A percentile compares a stretch with the other conserved stretches of the same genome.
These are phyloP conservation scores for Drosophila simulans DNA, from an alignment of 1,140 invertebrate genomes.

Conservation along the genomic window DNA sequence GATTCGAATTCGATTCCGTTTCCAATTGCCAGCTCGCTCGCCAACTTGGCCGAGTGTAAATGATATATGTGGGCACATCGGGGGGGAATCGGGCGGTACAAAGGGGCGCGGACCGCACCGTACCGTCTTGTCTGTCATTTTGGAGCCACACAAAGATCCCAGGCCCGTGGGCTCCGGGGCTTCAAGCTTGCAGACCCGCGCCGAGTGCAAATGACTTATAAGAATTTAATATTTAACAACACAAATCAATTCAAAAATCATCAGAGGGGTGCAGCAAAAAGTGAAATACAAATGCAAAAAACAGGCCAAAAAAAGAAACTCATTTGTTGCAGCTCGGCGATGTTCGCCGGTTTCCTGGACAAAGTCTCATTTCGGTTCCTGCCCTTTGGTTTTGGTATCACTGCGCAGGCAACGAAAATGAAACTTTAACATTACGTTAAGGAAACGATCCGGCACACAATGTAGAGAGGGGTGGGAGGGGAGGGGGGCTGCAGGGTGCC, in stretches of 20 bases:
- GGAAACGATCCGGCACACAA: slow-evolving; percentile 69
- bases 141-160: slow-evolving; percentile 60
- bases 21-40: slow-evolving; percentile 42
- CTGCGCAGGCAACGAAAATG: slow-evolving; percentile 77
- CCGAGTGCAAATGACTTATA: slow-evolving; percentile 83
- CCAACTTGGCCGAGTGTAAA: slow-evolving; percentile 65
- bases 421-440: slow-evolving; percentile 75
- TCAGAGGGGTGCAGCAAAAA: slow-evolving; percentile 46
- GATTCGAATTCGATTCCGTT: slow-evolving; percentile 50
- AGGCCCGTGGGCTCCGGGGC: slow-evolving; percentile 35
- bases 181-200: slow-evolving; percentile 3
- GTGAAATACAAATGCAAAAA: slow-evolving; percentile 26
- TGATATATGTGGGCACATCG: slow-evolving; percentile 70
- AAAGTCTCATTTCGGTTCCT: slow-evolving; percentile 75
- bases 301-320: slow-evolving; percentile 39
- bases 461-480: slow-evolving; percentile 16
- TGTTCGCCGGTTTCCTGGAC: slow-evolving; percentile 35
- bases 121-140: slow-evolving; percentile 75
- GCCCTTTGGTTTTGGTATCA: slow-evolving; percentile 61
- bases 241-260: slow-evolving; percentile 84
- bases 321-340: slow-evolving; percentile 65
- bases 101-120: slow-evolving; percentile 4
- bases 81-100: background rate
- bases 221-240: slow-evolving; percentile 84
- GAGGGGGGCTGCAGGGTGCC: background rate